A percentile compares a stretch with the other conserved stretches of the same genome.
Evolutionary conservation across 2,888 invertebrate genomes (phyloP).

Genomic region (Agrochola litura): DNA sequence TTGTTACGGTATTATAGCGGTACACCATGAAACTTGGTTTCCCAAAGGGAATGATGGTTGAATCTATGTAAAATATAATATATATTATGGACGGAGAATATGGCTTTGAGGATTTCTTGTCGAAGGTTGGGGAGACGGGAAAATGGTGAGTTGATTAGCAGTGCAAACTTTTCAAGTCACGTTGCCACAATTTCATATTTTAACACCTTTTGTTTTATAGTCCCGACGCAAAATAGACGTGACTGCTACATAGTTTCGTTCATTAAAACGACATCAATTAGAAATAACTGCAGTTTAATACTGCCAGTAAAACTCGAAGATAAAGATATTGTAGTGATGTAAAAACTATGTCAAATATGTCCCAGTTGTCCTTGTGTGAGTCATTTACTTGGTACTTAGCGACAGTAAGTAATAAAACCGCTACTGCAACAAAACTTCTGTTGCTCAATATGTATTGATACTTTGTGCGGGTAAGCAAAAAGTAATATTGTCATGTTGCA

Average conservation of each 20-base stretch:
- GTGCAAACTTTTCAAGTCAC: slow-evolving; percentile 11
- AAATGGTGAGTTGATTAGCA: neutral
- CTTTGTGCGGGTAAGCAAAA: slow-evolving; percentile 49
- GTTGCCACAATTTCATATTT: slow-evolving; percentile 3
- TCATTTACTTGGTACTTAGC: slow-evolving; percentile 52
- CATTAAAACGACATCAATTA: slow-evolving; percentile 13
- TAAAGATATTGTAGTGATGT: slow-evolving; percentile 47
- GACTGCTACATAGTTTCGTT: slow-evolving; percentile 36
- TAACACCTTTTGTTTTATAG: slow-evolving; percentile 10
- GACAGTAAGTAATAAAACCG: slow-evolving; percentile 55
- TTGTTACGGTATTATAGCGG: slow-evolving; percentile 7
- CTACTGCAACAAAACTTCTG: slow-evolving; percentile 50
- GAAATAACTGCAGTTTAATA: slow-evolving; percentile 39
- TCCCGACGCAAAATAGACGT: slow-evolving; percentile 33
- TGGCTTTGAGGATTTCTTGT: neutral
- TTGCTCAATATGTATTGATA: slow-evolving; percentile 59
- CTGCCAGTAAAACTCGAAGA: slow-evolving; percentile 30
- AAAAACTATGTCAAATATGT: slow-evolving; percentile 56
- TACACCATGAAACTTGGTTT: slow-evolving; percentile 7
- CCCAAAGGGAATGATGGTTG: neutral
- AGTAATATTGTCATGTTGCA: slow-evolving; percentile 40
- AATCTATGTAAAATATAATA: neutral
- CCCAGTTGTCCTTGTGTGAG: slow-evolving; percentile 59
- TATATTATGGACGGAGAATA: neutral
- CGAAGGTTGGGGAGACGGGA: neutral